phyloP scores from a whole-genome alignment of 64 coral and sea anemone species.

The Actinia tenebrosa region DNA sequence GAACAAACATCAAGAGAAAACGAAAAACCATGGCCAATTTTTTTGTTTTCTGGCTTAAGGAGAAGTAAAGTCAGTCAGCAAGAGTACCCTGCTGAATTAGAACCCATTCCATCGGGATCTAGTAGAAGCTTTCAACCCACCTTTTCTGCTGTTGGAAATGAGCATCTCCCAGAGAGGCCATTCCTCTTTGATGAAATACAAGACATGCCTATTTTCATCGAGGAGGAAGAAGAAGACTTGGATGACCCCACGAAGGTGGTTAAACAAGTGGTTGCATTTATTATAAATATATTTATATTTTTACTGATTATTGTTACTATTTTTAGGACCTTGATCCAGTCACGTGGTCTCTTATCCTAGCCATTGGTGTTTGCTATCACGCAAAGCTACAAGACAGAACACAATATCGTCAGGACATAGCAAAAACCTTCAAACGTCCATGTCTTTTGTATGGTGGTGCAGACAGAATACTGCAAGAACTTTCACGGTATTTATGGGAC shows the following conservation, averaged over 20 bases:
- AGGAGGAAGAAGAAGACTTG: background rate
- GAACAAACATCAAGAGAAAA: background rate
- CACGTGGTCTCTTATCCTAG: slow-evolving; percentile 49
- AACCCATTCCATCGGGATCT: background rate
- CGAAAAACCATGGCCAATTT: background rate
- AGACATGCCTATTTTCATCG: background rate
- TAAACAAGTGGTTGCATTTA: too few relatives aligned
- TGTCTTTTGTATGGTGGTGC: slow-evolving; percentile 44
- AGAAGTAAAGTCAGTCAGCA: too few relatives aligned
- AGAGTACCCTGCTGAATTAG: background rate
- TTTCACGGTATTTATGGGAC: too few relatives aligned
- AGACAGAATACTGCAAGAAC: slow-evolving; percentile 50
- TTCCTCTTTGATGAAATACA: too few relatives aligned
- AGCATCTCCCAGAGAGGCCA: background rate
- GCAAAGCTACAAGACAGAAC: slow-evolving; percentile 48
- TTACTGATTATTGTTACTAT: background rate
- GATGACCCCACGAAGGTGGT: background rate
- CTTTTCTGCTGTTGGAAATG: background rate
- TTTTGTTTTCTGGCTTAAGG: background rate
- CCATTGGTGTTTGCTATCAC: slow-evolving; percentile 76
- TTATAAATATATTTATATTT: background rate
- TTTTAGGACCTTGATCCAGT: slow-evolving; percentile 25
- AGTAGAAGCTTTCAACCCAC: background rate
- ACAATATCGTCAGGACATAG: slow-evolving; percentile 34
- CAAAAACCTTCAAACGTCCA: slow-evolving; percentile 28